Base-by-base conservation (phyloP, 2,797 vertebrate genomes). In the Sciurus vulgaris region DNA sequence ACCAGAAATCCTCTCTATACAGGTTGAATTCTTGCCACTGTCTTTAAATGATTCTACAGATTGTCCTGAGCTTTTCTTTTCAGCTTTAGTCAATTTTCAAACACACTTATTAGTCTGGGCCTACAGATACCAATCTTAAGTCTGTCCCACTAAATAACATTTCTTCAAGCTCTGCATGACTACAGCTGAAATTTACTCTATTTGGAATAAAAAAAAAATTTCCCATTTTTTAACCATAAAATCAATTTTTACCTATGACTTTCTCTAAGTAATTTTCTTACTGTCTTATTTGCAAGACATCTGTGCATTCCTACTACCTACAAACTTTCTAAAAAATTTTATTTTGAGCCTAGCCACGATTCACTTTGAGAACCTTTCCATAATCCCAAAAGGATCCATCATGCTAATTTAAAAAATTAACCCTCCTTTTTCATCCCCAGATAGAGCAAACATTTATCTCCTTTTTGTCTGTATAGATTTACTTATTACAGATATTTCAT, bases 401-500 rank as follows among this genome's bases (percentile, higher is more conserved):
- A 74, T 94, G 49, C 14, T 65, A 67, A 35, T 73, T 89, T 92
- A 92, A 1, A 81, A 59, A 59, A 3, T 91, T 73, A 65, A 30
- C 69, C 13, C 7, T 51, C 13, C 22, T 72, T 86, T 70, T n/a
- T 49, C 5, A n/a, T 61, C 15, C 20, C 61, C 11, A 82, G 28
- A 41, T 10, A 59, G 56, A 26, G 79, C 44, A 86, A 26, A 51
- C 22, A 15, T 47, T 86, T 78, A n/a, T 35, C n/a, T 84, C 8
- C 7, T 84, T 90, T 63, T 79, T 72, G 59, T 54, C 51, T 92
- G 33, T 79, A 10, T 86, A 91, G 61, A 72, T 72, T 95, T 86
- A 38, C 59, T 35, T 74, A 76, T 92, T 81, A 22, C 82, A 73
- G 30, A 69, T 4, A 41, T 95, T 79, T 59, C 47, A 44, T 89